Evolutionary conservation across 2,797 vertebrate species (phyloP), one percentile per base, ranked within the genome.

Genomic region (Megalops cyprinoides): DNA sequence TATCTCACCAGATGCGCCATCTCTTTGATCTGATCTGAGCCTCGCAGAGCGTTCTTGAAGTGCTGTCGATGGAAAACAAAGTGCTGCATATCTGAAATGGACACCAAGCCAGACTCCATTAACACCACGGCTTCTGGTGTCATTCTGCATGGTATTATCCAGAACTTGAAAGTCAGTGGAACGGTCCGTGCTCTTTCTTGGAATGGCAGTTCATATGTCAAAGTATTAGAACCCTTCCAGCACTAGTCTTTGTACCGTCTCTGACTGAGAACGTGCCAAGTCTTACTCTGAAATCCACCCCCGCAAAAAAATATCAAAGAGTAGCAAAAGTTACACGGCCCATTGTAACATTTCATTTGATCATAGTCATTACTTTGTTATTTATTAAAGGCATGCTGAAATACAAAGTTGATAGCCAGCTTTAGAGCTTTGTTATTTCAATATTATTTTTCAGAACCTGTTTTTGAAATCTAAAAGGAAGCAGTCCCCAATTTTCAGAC

Each of bases 11-110:
- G 58, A 74, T 4, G 49, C 34, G 46, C 46, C 81, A 78, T 74
- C 49, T 42, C 79, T 78, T 84, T 84, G 79, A 83, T 80, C 62
- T 78, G 39, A 31, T 80, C 51, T n/a, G 58, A 31, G n/a, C 48
- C 37, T 48, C 14, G 18, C 73, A 5, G 18, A 75, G 15, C 28
- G 25, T 18, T 18, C 46, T 75, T 31, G 44, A 75, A 53, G 46
- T 48, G 28, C 73, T 75, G 73, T 42, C 53, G 18, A 34, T 51
- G 14, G 34, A 55, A 58, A 39, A 42, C 34, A 23, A 56, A 58
- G 34, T 58, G 75, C 31, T 31, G 12, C 44, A 31, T 46, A 46
- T 78, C 56, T 25, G 25, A 74, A 37, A 49, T 3, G 28, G 48
- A 51, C 73, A 34, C 46, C 15, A 48, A 48, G 73, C 25, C 73